These are phyloP conservation scores for Coelogynopora nodosa DNA, from an alignment of 2,888 invertebrate genomes.

Conservation along the genomic window DNA sequence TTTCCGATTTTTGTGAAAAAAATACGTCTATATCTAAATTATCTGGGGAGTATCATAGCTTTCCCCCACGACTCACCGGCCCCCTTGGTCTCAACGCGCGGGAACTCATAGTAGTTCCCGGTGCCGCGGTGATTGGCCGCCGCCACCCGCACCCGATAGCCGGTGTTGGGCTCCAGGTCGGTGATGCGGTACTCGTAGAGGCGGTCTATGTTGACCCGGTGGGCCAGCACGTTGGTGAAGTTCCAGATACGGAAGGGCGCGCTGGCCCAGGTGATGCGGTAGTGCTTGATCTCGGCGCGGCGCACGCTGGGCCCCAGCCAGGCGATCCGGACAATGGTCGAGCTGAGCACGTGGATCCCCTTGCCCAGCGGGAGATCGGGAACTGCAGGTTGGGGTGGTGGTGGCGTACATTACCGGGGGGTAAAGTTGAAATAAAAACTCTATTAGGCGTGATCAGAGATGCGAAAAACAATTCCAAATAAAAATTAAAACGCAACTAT, in stretches of 20 bases:
- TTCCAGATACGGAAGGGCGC: neutral
- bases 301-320: neutral
- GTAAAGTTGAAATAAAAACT: too few species aligned
- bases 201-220: neutral
- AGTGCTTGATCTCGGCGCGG: neutral
- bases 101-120: slow-evolving; percentile 82
- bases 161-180: neutral
- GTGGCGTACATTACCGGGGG: too few species aligned
- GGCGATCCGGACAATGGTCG: neutral
- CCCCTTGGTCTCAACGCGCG: slow-evolving; percentile 73
- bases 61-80: slow-evolving; percentile 54
- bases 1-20: too few species aligned
- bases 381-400: neutral
- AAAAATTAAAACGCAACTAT: too few species aligned
- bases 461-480: too few species aligned
- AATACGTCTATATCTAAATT: too few species aligned
- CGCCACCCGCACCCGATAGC: neutral
- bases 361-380: neutral
- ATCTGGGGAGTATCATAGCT: too few species aligned
- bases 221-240: neutral
- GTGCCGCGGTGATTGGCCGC: slow-evolving; percentile 66
- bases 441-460: too few species aligned
- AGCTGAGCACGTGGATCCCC: neutral
- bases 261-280: neutral
- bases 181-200: neutral